These are phyloP conservation scores for Anarrhichthys ocellatus DNA, from an alignment of 2,113 vertebrate genomes.

Conservation along the genomic window DNA sequence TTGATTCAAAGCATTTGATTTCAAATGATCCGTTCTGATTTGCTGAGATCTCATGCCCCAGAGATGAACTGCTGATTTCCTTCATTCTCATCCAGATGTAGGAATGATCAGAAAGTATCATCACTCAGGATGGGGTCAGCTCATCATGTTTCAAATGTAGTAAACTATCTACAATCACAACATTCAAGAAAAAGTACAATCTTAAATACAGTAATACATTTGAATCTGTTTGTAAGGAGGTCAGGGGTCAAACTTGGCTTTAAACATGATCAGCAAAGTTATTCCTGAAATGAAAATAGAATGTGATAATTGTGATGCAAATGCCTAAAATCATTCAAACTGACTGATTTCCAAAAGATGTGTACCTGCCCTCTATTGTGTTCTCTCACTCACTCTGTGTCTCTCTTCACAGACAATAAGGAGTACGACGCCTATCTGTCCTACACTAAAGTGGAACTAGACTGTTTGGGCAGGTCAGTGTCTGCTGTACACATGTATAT, in stretches of 20 bases:
- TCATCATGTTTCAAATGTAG: background rate
- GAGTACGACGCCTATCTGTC: conserved; percentile 98
- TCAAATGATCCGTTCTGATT: background rate
- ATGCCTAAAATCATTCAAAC: background rate
- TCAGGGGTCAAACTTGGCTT: background rate
- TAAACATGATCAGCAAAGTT: background rate
- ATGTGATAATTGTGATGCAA: background rate
- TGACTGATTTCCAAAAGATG: background rate
- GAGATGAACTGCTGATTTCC: background rate
- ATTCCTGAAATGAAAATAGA: background rate
- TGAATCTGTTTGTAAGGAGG: background rate
- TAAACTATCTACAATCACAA: background rate
- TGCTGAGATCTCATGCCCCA: background rate
- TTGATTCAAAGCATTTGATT: conserved; percentile 26
- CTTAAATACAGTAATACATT: background rate
- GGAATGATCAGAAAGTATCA: background rate
- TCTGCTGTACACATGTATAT: background rate
- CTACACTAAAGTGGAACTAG: conserved; percentile 98
- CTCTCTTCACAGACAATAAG: conserved; percentile 84
- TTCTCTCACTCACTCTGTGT: background rate
- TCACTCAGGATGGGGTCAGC: background rate
- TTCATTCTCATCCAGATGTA: background rate
- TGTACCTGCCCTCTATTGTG: background rate
- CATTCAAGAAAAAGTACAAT: background rate
- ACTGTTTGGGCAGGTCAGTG: conserved; percentile 89